Conservation (phyloP, 1,140 invertebrate genomes). For the Penaeus vannamei region DNA sequence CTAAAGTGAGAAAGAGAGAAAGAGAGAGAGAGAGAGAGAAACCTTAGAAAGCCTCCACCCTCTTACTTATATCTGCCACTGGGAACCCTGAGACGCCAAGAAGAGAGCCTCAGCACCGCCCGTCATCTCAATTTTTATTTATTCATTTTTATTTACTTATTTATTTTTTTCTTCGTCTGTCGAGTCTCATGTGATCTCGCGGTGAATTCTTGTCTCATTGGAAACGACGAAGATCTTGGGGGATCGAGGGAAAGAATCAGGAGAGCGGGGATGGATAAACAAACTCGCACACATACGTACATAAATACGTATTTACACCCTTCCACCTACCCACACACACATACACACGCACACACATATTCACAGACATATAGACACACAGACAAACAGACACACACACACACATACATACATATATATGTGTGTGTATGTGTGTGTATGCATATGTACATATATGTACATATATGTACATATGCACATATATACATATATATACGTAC, state of each 20-base stretch:
- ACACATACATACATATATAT: slow-evolving; percentile 19
- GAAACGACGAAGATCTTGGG: too few relatives aligned
- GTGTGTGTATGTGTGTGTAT: background rate
- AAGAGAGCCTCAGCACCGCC: too few relatives aligned
- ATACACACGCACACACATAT: background rate
- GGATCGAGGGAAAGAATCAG: background rate
- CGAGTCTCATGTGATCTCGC: too few relatives aligned
- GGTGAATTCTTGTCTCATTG: too few relatives aligned
- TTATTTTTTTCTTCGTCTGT: too few relatives aligned
- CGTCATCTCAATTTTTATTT: too few relatives aligned
- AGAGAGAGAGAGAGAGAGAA: too few relatives aligned
- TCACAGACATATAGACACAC: background rate
- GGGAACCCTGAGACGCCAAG: too few relatives aligned
- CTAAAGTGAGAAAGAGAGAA: too few relatives aligned
- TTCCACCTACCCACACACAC: background rate
- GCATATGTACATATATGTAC: background rate
- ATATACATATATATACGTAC: slow-evolving; percentile 2
- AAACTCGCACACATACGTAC: background rate
- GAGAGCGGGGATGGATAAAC: background rate
- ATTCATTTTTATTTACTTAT: too few relatives aligned
- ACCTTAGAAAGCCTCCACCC: too few relatives aligned
- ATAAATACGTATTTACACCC: background rate
- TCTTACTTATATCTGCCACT: too few relatives aligned
- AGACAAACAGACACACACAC: background rate
- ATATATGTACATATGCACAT: slow-evolving; percentile 18